These are phyloP conservation scores for Panurus biarmicus DNA, from an alignment of 2,113 vertebrate genomes.

Conservation along the genomic window DNA sequence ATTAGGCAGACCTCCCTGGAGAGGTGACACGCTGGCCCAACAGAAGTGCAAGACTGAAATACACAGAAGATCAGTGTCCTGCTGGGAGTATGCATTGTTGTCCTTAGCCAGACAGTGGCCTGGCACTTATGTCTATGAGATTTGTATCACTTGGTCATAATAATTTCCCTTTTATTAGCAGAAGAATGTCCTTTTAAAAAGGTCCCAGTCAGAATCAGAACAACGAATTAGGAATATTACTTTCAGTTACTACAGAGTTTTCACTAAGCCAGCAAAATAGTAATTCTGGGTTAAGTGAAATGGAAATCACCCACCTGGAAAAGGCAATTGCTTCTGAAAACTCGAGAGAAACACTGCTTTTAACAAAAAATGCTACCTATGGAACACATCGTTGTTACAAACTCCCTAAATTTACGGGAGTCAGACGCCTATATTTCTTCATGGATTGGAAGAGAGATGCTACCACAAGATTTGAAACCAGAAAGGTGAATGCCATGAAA, in stretches of 20 bases:
- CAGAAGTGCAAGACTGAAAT: conserved; percentile 22
- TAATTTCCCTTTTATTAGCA: not conserved
- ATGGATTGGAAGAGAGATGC: not conserved
- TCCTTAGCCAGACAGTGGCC: not conserved
- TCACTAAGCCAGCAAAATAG: not conserved
- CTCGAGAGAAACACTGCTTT: not conserved
- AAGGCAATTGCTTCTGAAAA: not conserved
- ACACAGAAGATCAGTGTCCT: not conserved
- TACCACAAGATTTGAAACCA: not conserved
- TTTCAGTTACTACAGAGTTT: not conserved
- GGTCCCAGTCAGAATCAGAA: not conserved
- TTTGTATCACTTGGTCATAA: not conserved
- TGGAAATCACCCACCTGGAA: not conserved
- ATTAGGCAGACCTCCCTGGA: not conserved
- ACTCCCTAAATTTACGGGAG: not conserved
- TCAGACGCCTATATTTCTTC: not conserved
- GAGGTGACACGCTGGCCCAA: not conserved
- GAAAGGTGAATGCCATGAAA: not conserved
- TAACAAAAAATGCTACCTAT: not conserved
- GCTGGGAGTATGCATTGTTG: not conserved
- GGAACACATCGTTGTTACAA: not conserved
- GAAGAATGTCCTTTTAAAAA: not conserved
- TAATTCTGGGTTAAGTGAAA: not conserved
- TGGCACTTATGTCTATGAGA: not conserved
- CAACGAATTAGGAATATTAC: not conserved